Conservation (phyloP, 53 echinoderm and acorn worm genomes). For the Paracentrotus lividus region DNA sequence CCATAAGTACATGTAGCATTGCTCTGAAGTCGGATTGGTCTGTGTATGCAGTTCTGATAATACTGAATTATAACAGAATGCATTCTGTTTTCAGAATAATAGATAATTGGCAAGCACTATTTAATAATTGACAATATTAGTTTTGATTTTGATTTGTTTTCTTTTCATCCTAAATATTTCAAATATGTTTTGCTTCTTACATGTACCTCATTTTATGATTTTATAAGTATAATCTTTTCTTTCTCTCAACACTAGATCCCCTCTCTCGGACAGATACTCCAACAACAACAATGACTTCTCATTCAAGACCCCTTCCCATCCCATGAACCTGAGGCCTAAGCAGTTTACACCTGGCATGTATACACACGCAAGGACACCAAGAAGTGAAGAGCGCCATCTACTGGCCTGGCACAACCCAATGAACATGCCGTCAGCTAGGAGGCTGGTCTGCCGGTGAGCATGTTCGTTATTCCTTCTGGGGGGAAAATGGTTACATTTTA, state of each 20-base stretch:
- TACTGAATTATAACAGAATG: no score
- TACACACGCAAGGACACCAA: constrained; percentile 4
- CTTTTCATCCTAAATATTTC: no score
- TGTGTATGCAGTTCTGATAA: no score
- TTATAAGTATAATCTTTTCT: no score
- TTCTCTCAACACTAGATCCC: constrained; percentile 26
- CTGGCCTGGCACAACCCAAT: constrained; percentile 61
- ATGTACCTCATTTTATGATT: no score
- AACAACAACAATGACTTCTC: neutral
- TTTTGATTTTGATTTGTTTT: no score
- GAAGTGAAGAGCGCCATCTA: constrained; percentile 61
- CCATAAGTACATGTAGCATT: no score
- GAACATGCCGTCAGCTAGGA: constrained; percentile 74
- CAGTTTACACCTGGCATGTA: constrained; percentile 63
- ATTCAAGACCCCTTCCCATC: constrained; percentile 57
- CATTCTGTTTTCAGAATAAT: no score
- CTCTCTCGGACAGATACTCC: constrained; percentile 7
- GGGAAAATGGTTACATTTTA: neutral
- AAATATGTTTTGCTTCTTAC: no score
- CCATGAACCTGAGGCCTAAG: constrained; percentile 48
- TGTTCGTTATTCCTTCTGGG: neutral
- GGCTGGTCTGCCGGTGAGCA: constrained; percentile 42
- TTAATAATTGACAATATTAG: no score
- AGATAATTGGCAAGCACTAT: no score
- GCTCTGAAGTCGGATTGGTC: no score